phyloP scores from a whole-genome alignment of 2,113 vertebrate genomes.

The Leptobrachium leishanense region DNA sequence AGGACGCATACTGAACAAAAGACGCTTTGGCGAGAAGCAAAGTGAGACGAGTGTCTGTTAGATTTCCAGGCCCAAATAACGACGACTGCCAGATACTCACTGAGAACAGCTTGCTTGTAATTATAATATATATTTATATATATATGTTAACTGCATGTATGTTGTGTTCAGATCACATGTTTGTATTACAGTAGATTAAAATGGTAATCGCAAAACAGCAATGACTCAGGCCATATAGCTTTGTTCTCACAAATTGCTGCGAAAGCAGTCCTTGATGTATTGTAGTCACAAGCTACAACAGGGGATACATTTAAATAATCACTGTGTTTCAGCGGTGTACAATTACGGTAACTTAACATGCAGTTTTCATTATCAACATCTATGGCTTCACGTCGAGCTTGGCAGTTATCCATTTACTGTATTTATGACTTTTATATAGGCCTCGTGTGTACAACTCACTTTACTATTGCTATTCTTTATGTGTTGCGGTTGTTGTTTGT shows the following conservation, averaged over 20 bases:
- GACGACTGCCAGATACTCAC: conserved; percentile 6
- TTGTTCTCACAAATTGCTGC: not conserved
- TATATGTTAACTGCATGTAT: not conserved
- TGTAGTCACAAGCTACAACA: conserved; percentile 4
- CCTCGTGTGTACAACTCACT: not conserved
- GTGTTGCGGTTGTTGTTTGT: not conserved
- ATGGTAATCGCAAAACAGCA: not conserved
- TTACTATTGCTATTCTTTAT: not conserved
- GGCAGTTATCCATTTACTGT: not conserved
- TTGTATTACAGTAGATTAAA: not conserved
- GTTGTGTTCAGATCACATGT: not conserved
- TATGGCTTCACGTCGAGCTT: not conserved
- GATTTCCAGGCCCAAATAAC: conserved; percentile 28
- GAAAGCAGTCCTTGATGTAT: not conserved
- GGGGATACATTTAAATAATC: conserved; percentile 20
- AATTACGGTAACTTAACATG: conserved; percentile 12
- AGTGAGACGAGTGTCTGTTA: conserved; percentile 11
- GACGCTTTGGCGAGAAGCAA: conserved; percentile 25
- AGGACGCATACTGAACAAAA: conserved; percentile 26
- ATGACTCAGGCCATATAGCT: not conserved
- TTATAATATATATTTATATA: conserved; percentile 1
- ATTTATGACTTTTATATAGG: not conserved
- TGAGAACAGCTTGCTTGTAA: not conserved
- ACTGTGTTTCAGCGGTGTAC: not conserved
- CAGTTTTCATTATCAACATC: not conserved